These are phyloP conservation scores for Parazoanthus darwini DNA, from an alignment of 92 coral and sea anemone genomes.

Conservation along the genomic window DNA sequence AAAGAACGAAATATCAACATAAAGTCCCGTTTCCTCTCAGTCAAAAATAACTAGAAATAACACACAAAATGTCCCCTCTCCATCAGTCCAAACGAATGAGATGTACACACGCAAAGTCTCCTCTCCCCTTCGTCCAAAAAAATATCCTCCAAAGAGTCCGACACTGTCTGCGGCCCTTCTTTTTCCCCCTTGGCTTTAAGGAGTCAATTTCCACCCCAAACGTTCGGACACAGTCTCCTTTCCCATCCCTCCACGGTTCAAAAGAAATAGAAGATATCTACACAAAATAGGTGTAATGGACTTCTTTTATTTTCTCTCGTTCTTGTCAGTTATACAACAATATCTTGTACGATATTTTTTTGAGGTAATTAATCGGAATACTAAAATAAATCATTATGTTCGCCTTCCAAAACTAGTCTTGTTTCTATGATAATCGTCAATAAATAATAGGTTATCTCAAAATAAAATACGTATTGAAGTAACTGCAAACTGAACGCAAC, in stretches of 20 bases:
- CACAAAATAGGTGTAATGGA: neutral
- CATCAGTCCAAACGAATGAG: too few relatives aligned
- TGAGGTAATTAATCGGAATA: neutral
- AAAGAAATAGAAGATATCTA: neutral
- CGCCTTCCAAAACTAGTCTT: neutral
- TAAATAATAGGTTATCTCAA: slow-evolving; percentile 21
- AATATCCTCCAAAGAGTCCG: too few relatives aligned
- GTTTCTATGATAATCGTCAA: neutral
- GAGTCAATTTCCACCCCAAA: neutral
- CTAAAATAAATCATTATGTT: slow-evolving; percentile 40
- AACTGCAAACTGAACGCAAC: neutral
- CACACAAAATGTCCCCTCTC: too few relatives aligned
- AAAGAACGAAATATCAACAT: too few relatives aligned
- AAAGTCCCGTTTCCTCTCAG: too few relatives aligned
- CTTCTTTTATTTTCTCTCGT: neutral
- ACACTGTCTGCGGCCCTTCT: too few relatives aligned
- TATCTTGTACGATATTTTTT: neutral
- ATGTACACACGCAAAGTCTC: too few relatives aligned
- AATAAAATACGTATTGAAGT: slow-evolving; percentile 28
- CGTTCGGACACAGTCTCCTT: too few relatives aligned
- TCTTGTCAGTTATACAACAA: slow-evolving; percentile 2
- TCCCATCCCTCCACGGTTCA: neutral
- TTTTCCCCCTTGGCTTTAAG: too few relatives aligned
- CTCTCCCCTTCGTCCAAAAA: too few relatives aligned
- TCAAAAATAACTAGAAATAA: too few relatives aligned